phyloP scores from a whole-genome alignment of 2,797 vertebrate species.

The Somateria mollissima region DNA sequence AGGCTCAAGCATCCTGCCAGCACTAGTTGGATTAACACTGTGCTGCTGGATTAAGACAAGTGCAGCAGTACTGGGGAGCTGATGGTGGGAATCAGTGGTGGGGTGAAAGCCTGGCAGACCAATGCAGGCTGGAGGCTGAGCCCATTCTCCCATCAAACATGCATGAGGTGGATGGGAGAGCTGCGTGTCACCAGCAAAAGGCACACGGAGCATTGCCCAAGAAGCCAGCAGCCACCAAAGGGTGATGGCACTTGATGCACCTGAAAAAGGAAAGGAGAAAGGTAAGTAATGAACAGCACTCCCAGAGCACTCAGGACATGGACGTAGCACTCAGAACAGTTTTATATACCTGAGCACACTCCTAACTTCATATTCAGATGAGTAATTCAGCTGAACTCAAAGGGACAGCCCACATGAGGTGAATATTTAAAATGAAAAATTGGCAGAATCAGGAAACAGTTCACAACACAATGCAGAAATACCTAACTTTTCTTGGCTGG shows the following conservation, averaged over 20 bases:
- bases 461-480: rapidly evolving
- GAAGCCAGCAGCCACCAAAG: not conserved
- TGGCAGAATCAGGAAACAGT: not conserved
- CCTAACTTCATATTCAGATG: not conserved
- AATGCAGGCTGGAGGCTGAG: not conserved
- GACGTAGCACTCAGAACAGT: not conserved
- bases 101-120: not conserved
- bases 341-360: not conserved
- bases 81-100: not conserved
- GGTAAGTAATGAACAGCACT: not conserved
- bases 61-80: not conserved
- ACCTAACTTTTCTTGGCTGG: not conserved
- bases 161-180: rapidly evolving
- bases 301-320: not conserved
- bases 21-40: not conserved
- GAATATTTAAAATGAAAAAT: not conserved
- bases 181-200: not conserved
- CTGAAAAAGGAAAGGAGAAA: not conserved
- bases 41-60: too few relatives aligned
- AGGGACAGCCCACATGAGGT: not conserved
- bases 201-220: not conserved
- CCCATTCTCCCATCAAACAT: not conserved
- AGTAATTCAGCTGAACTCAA: not conserved
- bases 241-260: not conserved
- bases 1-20: not conserved